phyloP scores from a whole-genome alignment of 2,797 vertebrate genomes.

The Halcyon leucocephala region DNA sequence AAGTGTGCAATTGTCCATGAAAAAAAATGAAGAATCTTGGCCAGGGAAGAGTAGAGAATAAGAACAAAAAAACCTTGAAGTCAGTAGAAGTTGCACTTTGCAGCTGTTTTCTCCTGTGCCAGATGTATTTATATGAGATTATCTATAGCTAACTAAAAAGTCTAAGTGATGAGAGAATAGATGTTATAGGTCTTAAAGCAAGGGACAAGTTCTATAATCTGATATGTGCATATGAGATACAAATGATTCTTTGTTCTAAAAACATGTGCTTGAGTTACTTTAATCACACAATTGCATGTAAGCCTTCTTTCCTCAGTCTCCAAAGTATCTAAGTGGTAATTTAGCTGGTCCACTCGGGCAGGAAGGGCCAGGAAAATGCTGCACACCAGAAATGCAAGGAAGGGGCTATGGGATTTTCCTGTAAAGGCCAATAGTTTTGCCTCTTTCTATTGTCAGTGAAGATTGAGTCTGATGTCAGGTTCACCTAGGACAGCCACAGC shows the following conservation, averaged over 20 bases:
- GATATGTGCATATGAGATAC: not conserved
- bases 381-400: not conserved
- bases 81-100: not conserved
- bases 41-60: not conserved
- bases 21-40: not conserved
- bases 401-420: not conserved
- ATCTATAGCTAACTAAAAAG: not conserved
- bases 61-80: not conserved
- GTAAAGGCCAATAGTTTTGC: not conserved
- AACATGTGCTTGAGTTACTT: not conserved
- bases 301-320: not conserved
- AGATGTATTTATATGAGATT: not conserved
- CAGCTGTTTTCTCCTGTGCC: not conserved
- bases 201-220: not conserved
- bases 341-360: not conserved
- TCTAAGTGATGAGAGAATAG: not conserved
- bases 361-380: not conserved
- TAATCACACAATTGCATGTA: not conserved
- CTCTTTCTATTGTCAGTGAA: not conserved
- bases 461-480: not conserved
- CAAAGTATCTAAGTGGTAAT: not conserved
- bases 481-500: not conserved
- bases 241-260: not conserved
- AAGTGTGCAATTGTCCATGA: not conserved
- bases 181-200: not conserved